These are phyloP conservation scores for Eufriesea mexicana DNA, from an alignment of 1,140 invertebrate genomes.

Conservation along the genomic window DNA sequence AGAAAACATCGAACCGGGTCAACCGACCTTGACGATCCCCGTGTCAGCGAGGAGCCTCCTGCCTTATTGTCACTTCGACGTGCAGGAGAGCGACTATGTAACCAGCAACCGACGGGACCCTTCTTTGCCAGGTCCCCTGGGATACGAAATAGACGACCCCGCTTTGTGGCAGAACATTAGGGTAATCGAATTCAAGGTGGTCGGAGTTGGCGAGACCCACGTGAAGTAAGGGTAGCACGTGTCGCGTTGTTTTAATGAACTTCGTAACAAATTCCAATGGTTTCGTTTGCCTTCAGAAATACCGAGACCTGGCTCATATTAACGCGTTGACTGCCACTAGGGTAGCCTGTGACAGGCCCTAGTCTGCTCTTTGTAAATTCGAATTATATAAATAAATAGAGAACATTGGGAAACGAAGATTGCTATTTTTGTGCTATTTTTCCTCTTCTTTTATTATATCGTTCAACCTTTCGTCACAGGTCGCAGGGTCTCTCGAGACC, in stretches of 20 bases:
- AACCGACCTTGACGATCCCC: constrained; percentile 56
- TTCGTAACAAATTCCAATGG: neutral
- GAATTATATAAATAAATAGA: too few species aligned
- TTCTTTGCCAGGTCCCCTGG: constrained; percentile 59
- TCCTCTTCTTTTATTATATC: too few species aligned
- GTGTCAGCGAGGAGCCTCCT: constrained; percentile 77
- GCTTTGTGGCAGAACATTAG: constrained; percentile 75
- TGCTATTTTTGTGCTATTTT: too few species aligned
- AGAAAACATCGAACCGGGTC: constrained; percentile 71
- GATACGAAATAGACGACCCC: constrained; percentile 59
- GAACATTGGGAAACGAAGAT: too few species aligned
- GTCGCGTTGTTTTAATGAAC: constrained; percentile 1
- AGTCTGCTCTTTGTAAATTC: too few species aligned
- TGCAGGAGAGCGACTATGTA: constrained; percentile 82
- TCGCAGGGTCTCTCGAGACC: too few species aligned
- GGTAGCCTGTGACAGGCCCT: too few species aligned
- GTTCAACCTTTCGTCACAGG: too few species aligned
- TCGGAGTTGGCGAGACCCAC: constrained; percentile 77
- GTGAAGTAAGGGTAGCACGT: constrained; percentile 54
- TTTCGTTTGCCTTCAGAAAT: neutral
- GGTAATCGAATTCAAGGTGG: constrained; percentile 82
- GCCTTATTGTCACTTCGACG: constrained; percentile 83
- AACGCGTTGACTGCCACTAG: too few species aligned
- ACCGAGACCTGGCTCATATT: too few species aligned
- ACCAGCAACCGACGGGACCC: constrained; percentile 77